phyloP scores from a whole-genome alignment of 2,888 invertebrate species.

The Lycia hirtaria region DNA sequence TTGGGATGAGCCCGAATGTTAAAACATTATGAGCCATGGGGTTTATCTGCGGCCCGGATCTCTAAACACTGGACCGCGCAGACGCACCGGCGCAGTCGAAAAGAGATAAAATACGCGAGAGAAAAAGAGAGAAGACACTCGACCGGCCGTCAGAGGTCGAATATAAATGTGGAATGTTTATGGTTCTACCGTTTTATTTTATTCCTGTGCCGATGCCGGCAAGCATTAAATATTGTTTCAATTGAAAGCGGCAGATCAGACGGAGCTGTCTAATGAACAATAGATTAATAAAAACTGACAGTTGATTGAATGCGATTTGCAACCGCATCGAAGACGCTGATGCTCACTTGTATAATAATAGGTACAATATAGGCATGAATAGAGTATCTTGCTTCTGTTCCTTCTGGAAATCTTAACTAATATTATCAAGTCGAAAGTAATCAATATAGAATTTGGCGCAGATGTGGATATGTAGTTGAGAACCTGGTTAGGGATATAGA shows the following conservation, averaged over 20 bases:
- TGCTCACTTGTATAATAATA: not conserved
- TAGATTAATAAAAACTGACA: constrained; percentile 74
- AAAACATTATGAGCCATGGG: constrained; percentile 82
- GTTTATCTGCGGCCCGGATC: constrained; percentile 79
- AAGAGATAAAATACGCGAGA: constrained; percentile 55
- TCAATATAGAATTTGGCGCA: no score
- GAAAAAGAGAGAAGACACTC: constrained; percentile 55
- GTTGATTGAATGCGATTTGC: constrained; percentile 76
- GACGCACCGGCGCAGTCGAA: constrained; percentile 79
- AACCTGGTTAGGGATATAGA: no score
- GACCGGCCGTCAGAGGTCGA: constrained; percentile 81
- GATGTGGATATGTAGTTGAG: no score
- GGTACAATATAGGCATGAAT: no score
- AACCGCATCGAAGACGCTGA: constrained; percentile 43
- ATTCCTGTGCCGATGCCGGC: constrained; percentile 77
- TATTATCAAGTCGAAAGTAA: no score
- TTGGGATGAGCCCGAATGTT: constrained; percentile 65
- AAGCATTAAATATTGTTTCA: constrained; percentile 84
- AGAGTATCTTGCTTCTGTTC: no score
- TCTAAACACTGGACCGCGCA: constrained; percentile 72
- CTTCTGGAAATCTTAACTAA: no score
- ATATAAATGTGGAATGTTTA: constrained; percentile 85
- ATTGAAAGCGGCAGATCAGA: constrained; percentile 82
- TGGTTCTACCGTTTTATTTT: constrained; percentile 85
- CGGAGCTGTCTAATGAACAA: constrained; percentile 77